phyloP scores from a whole-genome alignment of 2,113 vertebrate species.

The Oryzias melastigma region DNA sequence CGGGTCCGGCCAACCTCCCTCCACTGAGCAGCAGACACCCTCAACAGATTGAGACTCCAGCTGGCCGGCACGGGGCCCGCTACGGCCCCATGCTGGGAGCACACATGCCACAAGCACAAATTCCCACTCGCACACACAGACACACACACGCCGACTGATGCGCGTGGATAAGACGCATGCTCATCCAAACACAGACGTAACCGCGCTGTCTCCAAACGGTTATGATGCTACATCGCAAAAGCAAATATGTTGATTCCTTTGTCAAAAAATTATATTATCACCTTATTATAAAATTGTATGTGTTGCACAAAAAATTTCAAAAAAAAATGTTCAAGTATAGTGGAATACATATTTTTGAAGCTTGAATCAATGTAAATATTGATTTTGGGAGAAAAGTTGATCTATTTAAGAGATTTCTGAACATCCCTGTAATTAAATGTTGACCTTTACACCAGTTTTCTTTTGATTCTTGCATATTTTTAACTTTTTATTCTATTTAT shows the following conservation, averaged over 20 bases:
- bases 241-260: not conserved
- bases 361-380: too few relatives aligned
- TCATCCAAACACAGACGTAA: slow-evolving; percentile 18
- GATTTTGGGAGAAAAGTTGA: too few relatives aligned
- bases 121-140: slow-evolving; percentile 52
- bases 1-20: slow-evolving; percentile 60
- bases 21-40: slow-evolving; percentile 63
- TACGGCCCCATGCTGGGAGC: slow-evolving; percentile 74
- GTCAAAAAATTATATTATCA: not conserved
- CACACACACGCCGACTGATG: slow-evolving; percentile 25
- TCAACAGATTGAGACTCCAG: slow-evolving; percentile 82
- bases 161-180: slow-evolving; percentile 23
- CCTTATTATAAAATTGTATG: too few relatives aligned
- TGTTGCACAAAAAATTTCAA: too few relatives aligned
- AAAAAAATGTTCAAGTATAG: too few relatives aligned
- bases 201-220: slow-evolving; percentile 3
- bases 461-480: not conserved
- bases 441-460: not conserved
- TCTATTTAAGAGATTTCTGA: too few relatives aligned
- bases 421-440: too few relatives aligned
- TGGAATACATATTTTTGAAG: too few relatives aligned
- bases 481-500: too few relatives aligned
- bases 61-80: slow-evolving; percentile 73
- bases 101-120: slow-evolving; percentile 75
- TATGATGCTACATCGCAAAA: slow-evolving; percentile 2